Evolutionary conservation across 2,113 vertebrate species (phyloP).

Genomic region (Zosterops pallidus): DNA sequence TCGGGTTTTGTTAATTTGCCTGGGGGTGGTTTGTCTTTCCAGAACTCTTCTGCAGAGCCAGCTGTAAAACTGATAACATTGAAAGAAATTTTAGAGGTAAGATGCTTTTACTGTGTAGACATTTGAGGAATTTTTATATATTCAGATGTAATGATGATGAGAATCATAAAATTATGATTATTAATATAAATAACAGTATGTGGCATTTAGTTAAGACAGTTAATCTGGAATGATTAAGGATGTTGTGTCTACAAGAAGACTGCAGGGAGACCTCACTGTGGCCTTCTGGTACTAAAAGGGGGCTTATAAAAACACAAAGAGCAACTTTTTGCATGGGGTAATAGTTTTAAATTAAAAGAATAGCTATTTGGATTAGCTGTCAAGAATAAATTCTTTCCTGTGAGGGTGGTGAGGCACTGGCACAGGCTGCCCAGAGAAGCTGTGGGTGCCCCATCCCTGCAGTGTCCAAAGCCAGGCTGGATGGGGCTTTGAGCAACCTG

Average conservation of each 20-base stretch:
- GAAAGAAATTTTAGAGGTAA: slow-evolving; percentile 76
- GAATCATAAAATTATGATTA: neutral
- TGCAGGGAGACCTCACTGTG: neutral
- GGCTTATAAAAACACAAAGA: neutral
- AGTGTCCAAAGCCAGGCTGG: neutral
- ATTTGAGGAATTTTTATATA: neutral
- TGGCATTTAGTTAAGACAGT: neutral
- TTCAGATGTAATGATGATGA: neutral
- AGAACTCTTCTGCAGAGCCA: slow-evolving; percentile 37
- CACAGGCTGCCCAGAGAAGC: neutral
- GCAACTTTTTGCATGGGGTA: neutral
- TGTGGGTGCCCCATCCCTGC: neutral
- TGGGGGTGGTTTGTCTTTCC: neutral
- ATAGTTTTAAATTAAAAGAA: neutral
- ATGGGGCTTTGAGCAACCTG: neutral
- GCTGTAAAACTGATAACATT: slow-evolving; percentile 48
- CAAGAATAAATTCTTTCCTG: neutral
- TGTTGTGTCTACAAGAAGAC: neutral
- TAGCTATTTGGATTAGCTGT: neutral
- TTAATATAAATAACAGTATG: neutral
- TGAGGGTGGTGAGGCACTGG: neutral
- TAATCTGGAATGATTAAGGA: neutral
- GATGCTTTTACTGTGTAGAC: neutral
- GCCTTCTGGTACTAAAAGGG: neutral
- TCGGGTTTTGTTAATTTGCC: neutral